These are phyloP conservation scores for Sciurus vulgaris DNA, from an alignment of 2,797 vertebrate species.

Conservation along the genomic window DNA sequence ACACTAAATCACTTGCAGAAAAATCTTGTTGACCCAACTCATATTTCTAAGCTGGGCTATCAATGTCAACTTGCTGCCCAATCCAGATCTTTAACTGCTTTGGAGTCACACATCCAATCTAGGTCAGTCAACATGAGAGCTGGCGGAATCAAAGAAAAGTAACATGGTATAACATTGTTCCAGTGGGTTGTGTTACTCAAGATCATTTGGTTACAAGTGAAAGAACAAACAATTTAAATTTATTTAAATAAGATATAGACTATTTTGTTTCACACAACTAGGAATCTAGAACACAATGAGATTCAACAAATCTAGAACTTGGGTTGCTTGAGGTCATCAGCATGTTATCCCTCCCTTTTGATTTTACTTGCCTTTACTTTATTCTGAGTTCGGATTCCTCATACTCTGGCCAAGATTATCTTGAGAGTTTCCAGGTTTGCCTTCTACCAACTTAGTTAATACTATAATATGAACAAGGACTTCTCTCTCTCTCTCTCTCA, in stretches of 20 bases:
- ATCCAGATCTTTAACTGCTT: neutral
- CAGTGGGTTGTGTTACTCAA: neutral
- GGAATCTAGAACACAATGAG: neutral
- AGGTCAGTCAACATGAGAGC: neutral
- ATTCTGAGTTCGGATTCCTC: neutral
- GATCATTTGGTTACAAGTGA: neutral
- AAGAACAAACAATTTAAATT: neutral
- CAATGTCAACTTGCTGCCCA: neutral
- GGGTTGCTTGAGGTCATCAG: neutral
- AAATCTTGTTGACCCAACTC: neutral
- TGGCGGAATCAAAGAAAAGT: neutral
- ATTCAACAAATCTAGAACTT: neutral
- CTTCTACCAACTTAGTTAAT: neutral
- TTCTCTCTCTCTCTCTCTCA: neutral
- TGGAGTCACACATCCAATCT: neutral
- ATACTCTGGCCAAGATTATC: neutral
- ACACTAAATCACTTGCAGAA: neutral
- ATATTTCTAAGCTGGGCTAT: neutral
- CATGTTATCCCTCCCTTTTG: neutral
- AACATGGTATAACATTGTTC: neutral
- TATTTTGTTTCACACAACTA: neutral
- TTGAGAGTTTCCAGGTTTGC: neutral
- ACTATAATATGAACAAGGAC: neutral
- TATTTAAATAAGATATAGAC: neutral
- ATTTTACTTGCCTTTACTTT: neutral